Base-by-base conservation (phyloP, 2,888 invertebrate species). In the Sminthurides aquaticus region DNA sequence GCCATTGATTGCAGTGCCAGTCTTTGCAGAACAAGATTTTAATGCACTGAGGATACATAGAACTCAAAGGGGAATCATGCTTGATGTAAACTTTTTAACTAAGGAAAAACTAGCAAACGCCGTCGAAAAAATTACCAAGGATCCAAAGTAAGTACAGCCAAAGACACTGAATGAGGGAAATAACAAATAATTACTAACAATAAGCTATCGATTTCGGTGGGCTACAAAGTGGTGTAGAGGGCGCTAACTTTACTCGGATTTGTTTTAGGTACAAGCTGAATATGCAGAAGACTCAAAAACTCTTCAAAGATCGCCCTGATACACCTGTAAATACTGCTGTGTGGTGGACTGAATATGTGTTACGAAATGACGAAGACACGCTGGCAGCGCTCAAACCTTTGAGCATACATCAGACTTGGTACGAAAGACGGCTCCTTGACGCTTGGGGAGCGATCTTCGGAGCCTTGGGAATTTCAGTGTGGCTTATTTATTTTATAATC, bases 21-120 rank as follows among this genome's bases (percentile, higher is more conserved):
- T 83, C 43, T 78, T 80, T 54, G 80, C 80, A 25, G 83, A 84
- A 69, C 83, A 84, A 71, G 76, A 81, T 79, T 76, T 82, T 27
- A 84, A 85, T 75, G 80, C 83, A 24, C 77, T 78, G n/a, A 80
- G 82, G 0, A 81, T 82, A 78, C 78, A 79, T 59, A 80, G 80
- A 67, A 77, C 81, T 15, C 84, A 84, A 5, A 79, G 82, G 18
- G 82, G 82, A 1, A 76, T 80, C 27, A 79, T 79, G 2, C 71
- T 83, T 15, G 75, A 78, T 65, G 82, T 78, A 66, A 72, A 77
- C 2, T 78, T 80, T 29, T 79, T 84, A 24, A 80, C 77, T 57
- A 81, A 82, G 75, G 75, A 79, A 64, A 48, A 67, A 28, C 60
- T 71, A 24, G 52, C 48, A 18, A 57, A 18, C 26, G 71, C 69